Percentiles rank a stretch among this genome's conserved stretches.
phyloP scores from a whole-genome alignment of 1,140 invertebrate species.

The Panagrolaimus sp. region DNA sequence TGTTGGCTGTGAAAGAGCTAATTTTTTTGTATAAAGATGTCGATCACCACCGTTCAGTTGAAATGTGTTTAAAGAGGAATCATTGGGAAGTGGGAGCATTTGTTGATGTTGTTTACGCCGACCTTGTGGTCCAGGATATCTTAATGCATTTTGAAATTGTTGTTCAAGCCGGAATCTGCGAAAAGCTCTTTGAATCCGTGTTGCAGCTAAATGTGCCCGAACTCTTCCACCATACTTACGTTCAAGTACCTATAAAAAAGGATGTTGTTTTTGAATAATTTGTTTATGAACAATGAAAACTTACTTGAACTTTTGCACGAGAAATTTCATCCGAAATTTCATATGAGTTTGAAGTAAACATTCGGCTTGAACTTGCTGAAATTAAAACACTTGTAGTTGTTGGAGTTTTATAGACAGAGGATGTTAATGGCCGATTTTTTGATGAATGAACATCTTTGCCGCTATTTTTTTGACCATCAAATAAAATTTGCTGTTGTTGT shows the following conservation, averaged over 20 bases:
- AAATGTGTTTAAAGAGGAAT: neutral
- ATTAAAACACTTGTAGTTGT: neutral
- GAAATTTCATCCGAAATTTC: constrained; percentile 24
- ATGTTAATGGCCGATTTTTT: too few relatives aligned
- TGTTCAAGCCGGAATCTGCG: constrained; percentile 26
- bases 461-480: neutral
- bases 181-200: constrained; percentile 24
- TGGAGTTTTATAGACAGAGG: neutral
- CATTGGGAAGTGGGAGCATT: neutral
- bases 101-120: neutral
- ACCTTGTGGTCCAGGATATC: constrained; percentile 10
- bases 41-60: constrained; percentile 4
- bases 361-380: constrained; percentile 19
- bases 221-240: constrained; percentile 27
- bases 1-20: constrained; percentile 22
- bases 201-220: constrained; percentile 26
- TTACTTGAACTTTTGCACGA: constrained; percentile 18
- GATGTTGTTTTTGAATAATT: neutral
- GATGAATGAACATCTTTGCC: too few relatives aligned
- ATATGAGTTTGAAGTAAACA: constrained; percentile 17
- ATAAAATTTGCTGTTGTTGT: neutral
- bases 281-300: neutral
- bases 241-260: constrained; percentile 24
- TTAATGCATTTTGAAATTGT: constrained; percentile 20
- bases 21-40: constrained; percentile 12